A percentile compares a stretch with the other conserved stretches of the same genome.
These are phyloP conservation scores for Invenusta paracnida DNA, from an alignment of 2,888 invertebrate species.

Conservation along the genomic window DNA sequence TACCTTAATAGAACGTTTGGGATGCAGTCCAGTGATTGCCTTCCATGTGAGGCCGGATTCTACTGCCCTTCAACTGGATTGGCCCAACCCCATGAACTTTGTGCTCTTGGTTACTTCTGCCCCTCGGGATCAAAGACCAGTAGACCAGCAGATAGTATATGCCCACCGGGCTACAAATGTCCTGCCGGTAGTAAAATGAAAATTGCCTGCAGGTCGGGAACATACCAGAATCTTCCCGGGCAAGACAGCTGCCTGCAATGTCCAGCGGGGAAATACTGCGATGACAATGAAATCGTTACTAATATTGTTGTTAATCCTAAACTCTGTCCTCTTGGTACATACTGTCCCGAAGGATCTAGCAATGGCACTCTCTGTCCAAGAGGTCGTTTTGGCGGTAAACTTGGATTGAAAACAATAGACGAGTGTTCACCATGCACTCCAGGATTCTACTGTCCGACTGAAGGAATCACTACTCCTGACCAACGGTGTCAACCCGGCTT, in stretches of 20 bases:
- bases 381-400: not conserved
- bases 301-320: constrained; percentile 50
- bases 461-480: not conserved
- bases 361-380: not conserved
- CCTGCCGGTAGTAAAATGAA: not conserved
- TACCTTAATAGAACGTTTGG: constrained; percentile 55
- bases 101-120: not conserved
- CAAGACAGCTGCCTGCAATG: not conserved
- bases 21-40: constrained; percentile 51
- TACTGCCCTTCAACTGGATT: not conserved
- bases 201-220: not conserved
- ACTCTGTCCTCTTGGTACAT: not conserved
- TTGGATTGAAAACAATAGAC: not conserved
- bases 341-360: constrained; percentile 51
- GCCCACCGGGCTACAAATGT: not conserved
- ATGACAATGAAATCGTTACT: constrained; percentile 52
- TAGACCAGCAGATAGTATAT: not conserved
- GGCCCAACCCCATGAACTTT: not conserved
- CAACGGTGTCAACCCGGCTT: not conserved
- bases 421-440: not conserved
- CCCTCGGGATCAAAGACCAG: not conserved
- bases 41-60: constrained; percentile 50
- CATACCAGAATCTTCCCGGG: not conserved
- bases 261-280: constrained; percentile 41
- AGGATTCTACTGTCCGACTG: not conserved